These are phyloP conservation scores for Pithys albifrons DNA, from an alignment of 2,113 vertebrate genomes.

Conservation along the genomic window DNA sequence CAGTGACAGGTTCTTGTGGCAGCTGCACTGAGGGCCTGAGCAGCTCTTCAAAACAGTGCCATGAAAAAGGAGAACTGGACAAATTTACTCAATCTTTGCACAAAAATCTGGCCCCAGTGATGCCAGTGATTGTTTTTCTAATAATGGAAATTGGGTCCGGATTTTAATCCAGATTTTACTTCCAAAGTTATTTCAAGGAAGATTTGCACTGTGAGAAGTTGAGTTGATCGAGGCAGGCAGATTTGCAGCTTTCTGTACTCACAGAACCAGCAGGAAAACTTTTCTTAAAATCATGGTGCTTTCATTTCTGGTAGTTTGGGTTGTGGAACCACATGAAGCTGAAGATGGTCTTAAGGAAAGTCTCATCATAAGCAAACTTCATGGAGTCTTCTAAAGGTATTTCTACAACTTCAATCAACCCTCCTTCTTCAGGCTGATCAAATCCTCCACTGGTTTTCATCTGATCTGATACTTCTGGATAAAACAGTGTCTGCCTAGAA, in stretches of 20 bases:
- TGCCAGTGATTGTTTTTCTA: not conserved
- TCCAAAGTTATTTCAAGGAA: not conserved
- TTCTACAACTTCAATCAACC: conserved; percentile 88
- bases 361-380: conserved; percentile 86
- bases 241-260: not conserved
- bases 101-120: not conserved
- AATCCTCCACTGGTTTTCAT: conserved; percentile 81
- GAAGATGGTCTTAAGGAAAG: conserved; percentile 85
- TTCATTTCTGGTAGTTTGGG: conserved; percentile 66
- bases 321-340: conserved; percentile 89
- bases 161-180: not conserved
- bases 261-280: not conserved
- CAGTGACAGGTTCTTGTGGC: not conserved
- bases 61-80: not conserved
- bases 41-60: not conserved
- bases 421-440: conserved; percentile 82
- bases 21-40: not conserved
- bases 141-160: not conserved
- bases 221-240: not conserved
- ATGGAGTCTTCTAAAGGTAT: conserved; percentile 86
- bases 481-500: conserved; percentile 87
- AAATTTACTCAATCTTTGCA: not conserved
- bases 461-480: conserved; percentile 86
- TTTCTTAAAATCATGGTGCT: not conserved
- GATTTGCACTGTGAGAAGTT: not conserved